Evolutionary conservation across 2,797 vertebrate species (phyloP).

Genomic region (Graptemys geographica): DNA sequence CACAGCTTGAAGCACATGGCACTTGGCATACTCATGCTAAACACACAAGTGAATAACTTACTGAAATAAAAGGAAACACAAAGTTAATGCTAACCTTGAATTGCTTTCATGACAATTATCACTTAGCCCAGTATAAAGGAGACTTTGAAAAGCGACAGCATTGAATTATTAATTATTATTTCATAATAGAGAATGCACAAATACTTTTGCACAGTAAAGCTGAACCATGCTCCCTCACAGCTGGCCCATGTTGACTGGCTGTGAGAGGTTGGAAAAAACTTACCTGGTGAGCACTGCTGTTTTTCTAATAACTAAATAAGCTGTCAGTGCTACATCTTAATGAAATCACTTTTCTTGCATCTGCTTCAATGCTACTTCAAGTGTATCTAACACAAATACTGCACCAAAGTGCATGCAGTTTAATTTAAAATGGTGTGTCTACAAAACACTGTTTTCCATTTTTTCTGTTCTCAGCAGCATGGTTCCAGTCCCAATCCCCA

Average conservation of each 20-base stretch:
- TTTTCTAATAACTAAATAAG: neutral
- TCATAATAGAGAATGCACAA: neutral
- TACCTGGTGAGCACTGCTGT: neutral
- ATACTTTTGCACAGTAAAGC: neutral
- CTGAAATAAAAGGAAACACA: neutral
- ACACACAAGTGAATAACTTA: neutral
- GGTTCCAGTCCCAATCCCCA: neutral
- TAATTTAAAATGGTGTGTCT: neutral
- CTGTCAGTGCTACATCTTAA: neutral
- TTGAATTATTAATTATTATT: neutral
- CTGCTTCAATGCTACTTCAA: neutral
- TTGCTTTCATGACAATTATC: neutral
- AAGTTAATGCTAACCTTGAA: neutral
- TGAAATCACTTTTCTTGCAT: neutral
- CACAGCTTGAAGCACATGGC: neutral
- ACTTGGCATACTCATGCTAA: neutral
- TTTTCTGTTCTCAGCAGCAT: neutral
- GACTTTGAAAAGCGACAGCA: fast-evolving
- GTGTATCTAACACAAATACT: neutral
- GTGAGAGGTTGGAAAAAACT: neutral
- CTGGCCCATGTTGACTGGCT: neutral
- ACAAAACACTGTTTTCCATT: neutral
- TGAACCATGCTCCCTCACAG: neutral
- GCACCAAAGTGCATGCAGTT: neutral
- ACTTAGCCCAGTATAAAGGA: neutral